Percentiles rank a stretch among this genome's conserved stretches.
Conservation (phyloP, 2,113 vertebrate genomes). For the Macroglossus sobrinus region DNA sequence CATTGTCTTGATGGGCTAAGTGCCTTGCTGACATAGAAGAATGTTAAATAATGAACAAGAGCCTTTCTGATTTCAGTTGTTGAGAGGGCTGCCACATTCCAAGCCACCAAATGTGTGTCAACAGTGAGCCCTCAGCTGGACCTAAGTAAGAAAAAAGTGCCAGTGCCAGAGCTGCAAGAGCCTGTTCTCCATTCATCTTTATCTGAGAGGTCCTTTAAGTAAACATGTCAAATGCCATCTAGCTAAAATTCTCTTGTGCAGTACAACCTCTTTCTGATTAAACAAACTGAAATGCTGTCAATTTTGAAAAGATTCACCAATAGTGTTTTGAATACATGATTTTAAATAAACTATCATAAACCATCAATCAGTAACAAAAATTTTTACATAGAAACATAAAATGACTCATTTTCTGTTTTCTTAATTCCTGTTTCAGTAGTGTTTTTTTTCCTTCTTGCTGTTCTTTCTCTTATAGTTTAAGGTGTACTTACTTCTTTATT, state of each 20-base stretch:
- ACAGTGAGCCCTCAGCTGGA: rapidly evolving
- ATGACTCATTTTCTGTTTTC: background rate
- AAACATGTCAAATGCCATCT: background rate
- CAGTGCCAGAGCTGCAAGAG: too few species aligned
- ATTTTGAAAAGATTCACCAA: background rate
- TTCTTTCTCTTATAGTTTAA: background rate
- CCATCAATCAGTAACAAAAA: background rate
- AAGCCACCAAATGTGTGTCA: background rate
- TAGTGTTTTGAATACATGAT: background rate
- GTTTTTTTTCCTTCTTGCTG: background rate
- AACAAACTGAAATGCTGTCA: background rate
- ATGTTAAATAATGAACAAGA: background rate
- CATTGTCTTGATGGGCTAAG: conserved; percentile 4
- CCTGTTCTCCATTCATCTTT: background rate
- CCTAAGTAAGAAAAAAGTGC: background rate
- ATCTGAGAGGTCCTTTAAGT: background rate
- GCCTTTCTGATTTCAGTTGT: background rate
- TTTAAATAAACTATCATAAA: background rate
- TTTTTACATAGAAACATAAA: background rate
- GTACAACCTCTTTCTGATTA: background rate
- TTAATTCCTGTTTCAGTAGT: background rate
- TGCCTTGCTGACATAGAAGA: background rate
- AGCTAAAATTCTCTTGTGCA: background rate
- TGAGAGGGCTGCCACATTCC: background rate
- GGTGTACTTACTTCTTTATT: background rate